phyloP scores from a whole-genome alignment of 2,888 invertebrate genomes.

The Sericinus montela region DNA sequence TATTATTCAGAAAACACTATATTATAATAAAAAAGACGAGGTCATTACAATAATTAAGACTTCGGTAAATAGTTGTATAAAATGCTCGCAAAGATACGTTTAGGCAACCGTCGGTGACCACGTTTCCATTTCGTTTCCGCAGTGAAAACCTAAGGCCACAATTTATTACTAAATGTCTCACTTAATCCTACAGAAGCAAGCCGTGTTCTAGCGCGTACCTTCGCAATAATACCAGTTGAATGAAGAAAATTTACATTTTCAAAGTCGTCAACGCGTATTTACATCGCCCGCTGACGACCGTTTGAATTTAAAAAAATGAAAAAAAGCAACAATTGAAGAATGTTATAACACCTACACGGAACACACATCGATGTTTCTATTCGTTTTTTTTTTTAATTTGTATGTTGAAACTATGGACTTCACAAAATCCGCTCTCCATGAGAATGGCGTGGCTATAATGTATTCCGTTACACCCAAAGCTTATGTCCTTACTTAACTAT shows the following conservation, averaged over 20 bases:
- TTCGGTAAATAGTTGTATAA: slow-evolving; percentile 63
- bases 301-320: slow-evolving; percentile 6
- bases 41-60: slow-evolving; percentile 58
- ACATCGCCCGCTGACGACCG: slow-evolving; percentile 36
- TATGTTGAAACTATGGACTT: neutral
- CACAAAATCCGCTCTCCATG: neutral
- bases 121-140: slow-evolving; percentile 42
- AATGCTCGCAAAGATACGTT: slow-evolving; percentile 49
- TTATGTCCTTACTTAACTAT: slow-evolving; percentile 62
- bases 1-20: slow-evolving; percentile 69
- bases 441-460: slow-evolving; percentile 25
- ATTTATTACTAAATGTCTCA: slow-evolving; percentile 67
- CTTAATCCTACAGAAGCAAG: slow-evolving; percentile 50
- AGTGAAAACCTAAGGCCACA: slow-evolving; percentile 68
- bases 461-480: slow-evolving; percentile 37
- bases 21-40: slow-evolving; percentile 49
- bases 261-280: slow-evolving; percentile 46
- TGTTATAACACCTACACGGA: slow-evolving; percentile 16
- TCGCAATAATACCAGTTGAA: slow-evolving; percentile 15
- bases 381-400: neutral
- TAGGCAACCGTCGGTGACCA: slow-evolving; percentile 35
- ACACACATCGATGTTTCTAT: neutral
- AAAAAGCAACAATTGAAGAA: slow-evolving; percentile 7
- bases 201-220: slow-evolving; percentile 36
- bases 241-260: slow-evolving; percentile 36